These are phyloP conservation scores for Saccostrea glomerata DNA, from an alignment of 1,140 invertebrate species.

Conservation along the genomic window DNA sequence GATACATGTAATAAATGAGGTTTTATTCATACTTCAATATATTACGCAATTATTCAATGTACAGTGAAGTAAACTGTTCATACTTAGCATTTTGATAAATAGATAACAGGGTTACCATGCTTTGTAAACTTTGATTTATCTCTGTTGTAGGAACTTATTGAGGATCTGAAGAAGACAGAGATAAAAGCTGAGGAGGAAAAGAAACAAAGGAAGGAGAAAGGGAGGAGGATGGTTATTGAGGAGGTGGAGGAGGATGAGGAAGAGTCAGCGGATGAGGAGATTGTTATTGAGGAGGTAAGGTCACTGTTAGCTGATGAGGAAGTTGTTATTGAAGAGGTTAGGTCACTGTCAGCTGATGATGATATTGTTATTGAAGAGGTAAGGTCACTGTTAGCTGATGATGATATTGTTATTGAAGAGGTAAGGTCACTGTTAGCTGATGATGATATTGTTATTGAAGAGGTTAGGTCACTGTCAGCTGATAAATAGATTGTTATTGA, in stretches of 20 bases:
- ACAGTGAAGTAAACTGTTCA: too few species aligned
- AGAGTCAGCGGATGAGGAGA: neutral
- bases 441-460: too few species aligned
- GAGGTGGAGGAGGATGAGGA: conserved; percentile 67
- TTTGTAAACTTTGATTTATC: neutral
- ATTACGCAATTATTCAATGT: too few species aligned
- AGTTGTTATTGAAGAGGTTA: neutral
- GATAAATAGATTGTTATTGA: too few species aligned
- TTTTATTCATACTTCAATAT: too few species aligned
- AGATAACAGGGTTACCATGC: too few species aligned
- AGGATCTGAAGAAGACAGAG: conserved; percentile 61
- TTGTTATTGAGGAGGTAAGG: conserved; percentile 73
- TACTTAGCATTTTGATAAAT: too few species aligned
- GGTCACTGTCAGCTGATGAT: neutral
- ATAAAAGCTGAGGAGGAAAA: conserved; percentile 63
- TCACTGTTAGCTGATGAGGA: conserved; percentile 40
- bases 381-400: too few species aligned
- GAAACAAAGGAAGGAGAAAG: conserved; percentile 69
- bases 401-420: too few species aligned
- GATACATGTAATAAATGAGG: too few species aligned
- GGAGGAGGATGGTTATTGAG: conserved; percentile 74
- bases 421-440: too few species aligned
- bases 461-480: too few species aligned
- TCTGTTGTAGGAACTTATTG: conserved; percentile 61
- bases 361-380: neutral